Evolutionary conservation across 2,797 vertebrate genomes (phyloP).

Genomic region (Rousettus madagascariensis): DNA sequence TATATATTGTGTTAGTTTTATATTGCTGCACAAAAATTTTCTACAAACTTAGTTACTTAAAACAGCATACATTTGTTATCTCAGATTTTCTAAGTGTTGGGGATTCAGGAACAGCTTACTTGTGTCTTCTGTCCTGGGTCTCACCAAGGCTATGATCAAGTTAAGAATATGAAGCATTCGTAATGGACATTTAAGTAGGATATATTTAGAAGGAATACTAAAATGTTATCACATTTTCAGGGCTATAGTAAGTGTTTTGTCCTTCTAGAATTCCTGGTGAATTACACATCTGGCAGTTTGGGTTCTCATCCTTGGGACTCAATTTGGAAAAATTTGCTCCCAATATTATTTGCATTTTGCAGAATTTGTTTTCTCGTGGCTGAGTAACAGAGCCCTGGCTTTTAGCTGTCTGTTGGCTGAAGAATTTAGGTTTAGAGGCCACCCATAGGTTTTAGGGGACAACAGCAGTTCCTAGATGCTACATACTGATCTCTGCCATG

Average conservation of each 20-base stretch:
- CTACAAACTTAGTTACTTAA: not conserved
- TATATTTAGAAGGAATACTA: not conserved
- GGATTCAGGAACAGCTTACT: not conserved
- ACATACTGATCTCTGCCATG: not conserved
- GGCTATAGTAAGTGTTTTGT: not conserved
- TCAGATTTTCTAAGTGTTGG: not conserved
- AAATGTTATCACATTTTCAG: not conserved
- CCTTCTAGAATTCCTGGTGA: not conserved
- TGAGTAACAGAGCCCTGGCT: not conserved
- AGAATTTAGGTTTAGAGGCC: not conserved
- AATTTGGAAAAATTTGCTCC: not conserved
- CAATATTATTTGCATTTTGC: not conserved
- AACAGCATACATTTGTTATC: not conserved
- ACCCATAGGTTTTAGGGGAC: fast-evolving
- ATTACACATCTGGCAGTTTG: not conserved
- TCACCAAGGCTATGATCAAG: not conserved
- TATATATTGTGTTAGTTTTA: not conserved
- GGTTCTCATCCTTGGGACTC: not conserved
- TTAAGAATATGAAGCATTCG: not conserved
- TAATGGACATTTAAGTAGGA: not conserved
- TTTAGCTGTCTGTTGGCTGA: not conserved
- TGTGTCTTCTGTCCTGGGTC: not conserved
- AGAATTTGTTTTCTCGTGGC: not conserved
- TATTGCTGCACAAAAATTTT: not conserved
- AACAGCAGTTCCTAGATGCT: not conserved